Conservation (phyloP, 2,888 invertebrate species). For the Eueremaeus valkanovi region DNA sequence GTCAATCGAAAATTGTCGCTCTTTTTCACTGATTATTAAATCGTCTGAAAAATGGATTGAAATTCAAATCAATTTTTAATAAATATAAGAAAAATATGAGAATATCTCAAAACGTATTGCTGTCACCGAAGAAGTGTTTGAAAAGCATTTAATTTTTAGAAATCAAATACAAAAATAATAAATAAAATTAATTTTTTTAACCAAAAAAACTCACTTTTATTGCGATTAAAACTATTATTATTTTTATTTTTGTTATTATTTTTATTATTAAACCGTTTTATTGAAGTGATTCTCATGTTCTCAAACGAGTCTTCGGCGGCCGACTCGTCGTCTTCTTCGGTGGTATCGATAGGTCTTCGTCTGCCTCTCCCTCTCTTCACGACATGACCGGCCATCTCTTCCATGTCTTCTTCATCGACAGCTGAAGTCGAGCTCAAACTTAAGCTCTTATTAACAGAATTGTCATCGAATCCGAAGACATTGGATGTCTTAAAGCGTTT, state of each 20-base stretch:
- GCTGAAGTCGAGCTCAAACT: background rate
- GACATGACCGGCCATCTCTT: background rate
- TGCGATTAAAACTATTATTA: background rate
- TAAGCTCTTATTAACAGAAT: background rate
- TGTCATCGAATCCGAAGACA: background rate
- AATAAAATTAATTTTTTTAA: too few relatives aligned
- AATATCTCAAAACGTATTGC: too few relatives aligned
- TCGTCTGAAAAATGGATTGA: background rate
- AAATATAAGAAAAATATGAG: background rate
- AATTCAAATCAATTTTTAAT: background rate
- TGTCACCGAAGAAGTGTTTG: background rate
- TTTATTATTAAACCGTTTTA: background rate
- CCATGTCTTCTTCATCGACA: background rate
- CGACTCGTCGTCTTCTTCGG: background rate
- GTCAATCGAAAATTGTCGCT: background rate
- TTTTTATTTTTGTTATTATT: background rate
- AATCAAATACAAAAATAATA: too few relatives aligned
- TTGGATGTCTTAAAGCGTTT: background rate
- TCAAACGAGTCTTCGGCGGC: constrained; percentile 5
- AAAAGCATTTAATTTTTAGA: too few relatives aligned
- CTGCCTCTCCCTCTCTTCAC: background rate
- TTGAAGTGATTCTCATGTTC: background rate
- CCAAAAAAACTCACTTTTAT: background rate
- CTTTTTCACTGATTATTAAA: background rate
- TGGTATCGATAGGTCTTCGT: background rate